Evolutionary conservation across 1,140 invertebrate genomes (phyloP).

Genomic region (Proctacanthus coquilletti): DNA sequence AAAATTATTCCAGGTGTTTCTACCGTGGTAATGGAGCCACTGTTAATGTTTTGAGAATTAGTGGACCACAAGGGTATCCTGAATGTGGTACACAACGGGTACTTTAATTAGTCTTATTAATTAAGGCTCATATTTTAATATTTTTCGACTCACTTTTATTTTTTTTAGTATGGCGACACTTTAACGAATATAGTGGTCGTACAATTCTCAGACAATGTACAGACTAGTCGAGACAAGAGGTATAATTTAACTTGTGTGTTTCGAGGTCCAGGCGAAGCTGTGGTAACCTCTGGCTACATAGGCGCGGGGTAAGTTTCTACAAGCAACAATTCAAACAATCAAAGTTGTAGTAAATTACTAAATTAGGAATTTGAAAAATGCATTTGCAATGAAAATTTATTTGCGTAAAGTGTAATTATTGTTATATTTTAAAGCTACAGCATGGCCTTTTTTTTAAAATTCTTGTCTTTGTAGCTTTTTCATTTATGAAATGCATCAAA

Average conservation of each 20-base stretch:
- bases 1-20: slow-evolving; percentile 56
- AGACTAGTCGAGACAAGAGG: slow-evolving; percentile 76
- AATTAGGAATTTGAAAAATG: no score
- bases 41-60: slow-evolving; percentile 66
- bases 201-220: slow-evolving; percentile 84
- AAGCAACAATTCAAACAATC: no score
- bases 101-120: no score
- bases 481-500: no score
- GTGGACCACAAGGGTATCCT: slow-evolving; percentile 75
- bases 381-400: no score
- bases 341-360: no score
- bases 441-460: no score
- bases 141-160: slow-evolving; percentile 2
- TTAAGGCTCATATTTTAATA: no score
- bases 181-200: slow-evolving; percentile 90
- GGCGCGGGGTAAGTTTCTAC: slow-evolving; percentile 62
- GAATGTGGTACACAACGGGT: slow-evolving; percentile 78
- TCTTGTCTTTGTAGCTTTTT: no score
- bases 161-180: slow-evolving; percentile 66
- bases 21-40: slow-evolving; percentile 77
- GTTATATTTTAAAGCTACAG: no score
- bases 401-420: no score
- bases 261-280: slow-evolving; percentile 76
- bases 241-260: slow-evolving; percentile 86
- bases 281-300: slow-evolving; percentile 85